These are phyloP conservation scores for Blennius ocellaris DNA, from an alignment of 2,113 vertebrate species.

Conservation along the genomic window DNA sequence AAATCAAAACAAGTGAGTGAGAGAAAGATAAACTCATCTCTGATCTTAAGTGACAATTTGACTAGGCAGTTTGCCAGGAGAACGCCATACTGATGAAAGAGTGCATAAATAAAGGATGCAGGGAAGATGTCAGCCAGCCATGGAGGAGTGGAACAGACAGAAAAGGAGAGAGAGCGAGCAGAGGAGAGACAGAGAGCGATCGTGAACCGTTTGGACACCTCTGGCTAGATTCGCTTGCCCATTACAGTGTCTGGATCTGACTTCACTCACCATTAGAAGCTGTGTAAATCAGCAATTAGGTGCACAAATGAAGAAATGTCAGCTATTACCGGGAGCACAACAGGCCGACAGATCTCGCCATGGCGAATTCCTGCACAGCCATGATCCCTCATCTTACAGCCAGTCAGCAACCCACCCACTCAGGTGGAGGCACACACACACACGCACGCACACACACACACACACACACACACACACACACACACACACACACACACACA, in stretches of 20 bases:
- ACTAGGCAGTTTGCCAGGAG: conserved; percentile 73
- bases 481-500: conserved; percentile 17
- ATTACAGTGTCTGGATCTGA: conserved; percentile 67
- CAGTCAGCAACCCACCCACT: conserved; percentile 27
- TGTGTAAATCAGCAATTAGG: conserved; percentile 80
- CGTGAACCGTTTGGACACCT: conserved; percentile 63
- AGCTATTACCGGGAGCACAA: conserved; percentile 72
- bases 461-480: neutral
- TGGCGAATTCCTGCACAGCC: conserved; percentile 49
- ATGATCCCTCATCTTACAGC: conserved; percentile 33
- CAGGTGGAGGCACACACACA: conserved; percentile 24
- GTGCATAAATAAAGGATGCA: conserved; percentile 80
- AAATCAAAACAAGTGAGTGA: conserved; percentile 44
- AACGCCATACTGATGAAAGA: conserved; percentile 71
- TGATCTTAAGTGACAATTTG: conserved; percentile 82
- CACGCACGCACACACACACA: neutral
- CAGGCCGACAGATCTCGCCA: conserved; percentile 59
- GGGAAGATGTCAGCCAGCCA: conserved; percentile 62
- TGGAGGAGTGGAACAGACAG: conserved; percentile 66
- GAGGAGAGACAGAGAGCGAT: conserved; percentile 45
- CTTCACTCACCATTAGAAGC: conserved; percentile 69
- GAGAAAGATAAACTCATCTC: conserved; percentile 68
- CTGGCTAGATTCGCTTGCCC: conserved; percentile 65
- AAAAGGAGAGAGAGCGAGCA: conserved; percentile 33
- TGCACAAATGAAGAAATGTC: conserved; percentile 76